Evolutionary conservation across 2,888 invertebrate genomes (phyloP).

Genomic region (Octonoba sinensis): DNA sequence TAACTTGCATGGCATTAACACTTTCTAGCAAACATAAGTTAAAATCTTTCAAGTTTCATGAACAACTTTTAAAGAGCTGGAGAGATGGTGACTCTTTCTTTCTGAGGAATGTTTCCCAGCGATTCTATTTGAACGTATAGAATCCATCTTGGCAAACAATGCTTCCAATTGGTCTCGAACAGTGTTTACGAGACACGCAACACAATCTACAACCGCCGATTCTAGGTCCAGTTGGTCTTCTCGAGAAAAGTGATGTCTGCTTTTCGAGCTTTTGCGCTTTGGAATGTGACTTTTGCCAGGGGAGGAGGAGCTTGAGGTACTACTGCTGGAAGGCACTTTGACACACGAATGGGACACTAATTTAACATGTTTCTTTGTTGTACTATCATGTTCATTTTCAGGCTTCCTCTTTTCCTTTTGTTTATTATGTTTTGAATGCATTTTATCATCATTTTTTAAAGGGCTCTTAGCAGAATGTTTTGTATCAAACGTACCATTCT

Average conservation of each 20-base stretch:
- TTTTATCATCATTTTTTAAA: background rate
- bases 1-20: conserved; percentile 20
- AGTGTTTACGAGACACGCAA: conserved; percentile 47
- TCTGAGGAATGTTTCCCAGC: conserved; percentile 12
- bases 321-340: conserved; percentile 18
- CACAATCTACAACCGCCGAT: conserved; percentile 54
- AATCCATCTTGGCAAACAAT: background rate
- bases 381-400: conserved; percentile 19
- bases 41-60: no score
- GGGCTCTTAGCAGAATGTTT: conserved; percentile 1
- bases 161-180: conserved; percentile 46
- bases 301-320: conserved; percentile 5
- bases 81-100: background rate
- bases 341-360: background rate
- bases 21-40: background rate
- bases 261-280: conserved; percentile 36
- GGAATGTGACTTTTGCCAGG: conserved; percentile 47
- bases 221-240: conserved; percentile 41
- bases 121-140: conserved; percentile 13
- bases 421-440: conserved; percentile 7
- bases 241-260: conserved; percentile 32
- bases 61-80: no score
- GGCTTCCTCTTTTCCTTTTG: conserved; percentile 45
- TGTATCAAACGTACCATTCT: conserved; percentile 22
- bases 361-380: conserved; percentile 24